phyloP scores from a whole-genome alignment of 53 echinoderm and acorn worm genomes.

The Arbacia lixula region DNA sequence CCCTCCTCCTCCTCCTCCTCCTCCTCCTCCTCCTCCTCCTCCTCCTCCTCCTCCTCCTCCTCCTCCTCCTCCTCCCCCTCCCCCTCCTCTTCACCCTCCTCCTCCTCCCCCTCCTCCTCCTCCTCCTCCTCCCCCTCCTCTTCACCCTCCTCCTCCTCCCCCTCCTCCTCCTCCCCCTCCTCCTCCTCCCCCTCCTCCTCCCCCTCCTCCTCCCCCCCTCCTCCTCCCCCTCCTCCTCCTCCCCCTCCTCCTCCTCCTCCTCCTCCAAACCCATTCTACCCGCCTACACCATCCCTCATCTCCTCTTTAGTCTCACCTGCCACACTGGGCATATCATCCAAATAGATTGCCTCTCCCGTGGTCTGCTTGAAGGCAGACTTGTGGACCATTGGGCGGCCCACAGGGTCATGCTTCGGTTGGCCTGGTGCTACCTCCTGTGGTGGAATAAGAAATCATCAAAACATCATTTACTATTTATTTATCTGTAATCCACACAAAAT shows the following conservation, averaged over 20 bases:
- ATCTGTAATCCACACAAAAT: no score
- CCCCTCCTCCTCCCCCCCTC: no score
- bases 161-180: no score
- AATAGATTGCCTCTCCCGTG: conserved; percentile 91
- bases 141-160: no score
- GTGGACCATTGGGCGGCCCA: conserved; percentile 86
- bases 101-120: background rate
- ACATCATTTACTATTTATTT: no score
- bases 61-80: background rate
- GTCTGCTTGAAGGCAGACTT: conserved; percentile 83
- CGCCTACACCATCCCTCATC: background rate
- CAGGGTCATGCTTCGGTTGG: conserved; percentile 81
- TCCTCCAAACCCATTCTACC: no score
- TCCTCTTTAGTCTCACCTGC: conserved; percentile 63
- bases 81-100: no score
- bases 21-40: background rate
- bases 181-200: no score
- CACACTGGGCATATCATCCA: conserved; percentile 82
- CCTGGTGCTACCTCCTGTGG: conserved; percentile 75
- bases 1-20: background rate
- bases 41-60: background rate
- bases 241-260: background rate
- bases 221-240: background rate
- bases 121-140: no score
- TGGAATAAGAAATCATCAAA: no score